These are phyloP conservation scores for Pomacea maculata DNA, from an alignment of 1,140 invertebrate species.

Conservation along the genomic window DNA sequence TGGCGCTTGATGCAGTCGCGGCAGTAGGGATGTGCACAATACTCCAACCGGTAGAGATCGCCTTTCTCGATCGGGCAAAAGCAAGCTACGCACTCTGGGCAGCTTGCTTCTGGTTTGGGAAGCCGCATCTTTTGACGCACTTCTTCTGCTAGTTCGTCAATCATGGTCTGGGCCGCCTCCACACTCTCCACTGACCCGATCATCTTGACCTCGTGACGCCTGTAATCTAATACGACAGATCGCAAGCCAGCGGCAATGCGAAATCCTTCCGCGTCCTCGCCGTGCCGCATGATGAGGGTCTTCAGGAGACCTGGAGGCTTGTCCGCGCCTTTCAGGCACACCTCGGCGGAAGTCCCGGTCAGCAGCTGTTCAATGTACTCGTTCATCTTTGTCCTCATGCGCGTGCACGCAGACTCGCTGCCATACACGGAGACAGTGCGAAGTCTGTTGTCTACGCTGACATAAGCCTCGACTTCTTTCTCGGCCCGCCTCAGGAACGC, in stretches of 20 bases:
- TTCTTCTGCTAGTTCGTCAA: conserved; percentile 24
- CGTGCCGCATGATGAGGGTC: conserved; percentile 38
- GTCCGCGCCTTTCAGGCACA: conserved; percentile 33
- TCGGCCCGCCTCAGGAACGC: conserved; percentile 33
- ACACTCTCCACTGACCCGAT: conserved; percentile 36
- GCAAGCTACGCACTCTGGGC: conserved; percentile 52
- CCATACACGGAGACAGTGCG: conserved; percentile 47
- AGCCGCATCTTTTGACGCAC: background rate
- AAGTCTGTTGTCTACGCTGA: conserved; percentile 39
- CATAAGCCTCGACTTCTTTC: conserved; percentile 29
- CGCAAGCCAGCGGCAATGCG: conserved; percentile 24
- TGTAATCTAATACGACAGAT: conserved; percentile 35
- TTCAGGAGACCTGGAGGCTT: conserved; percentile 54
- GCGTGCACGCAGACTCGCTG: background rate
- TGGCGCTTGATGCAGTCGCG: conserved; percentile 40
- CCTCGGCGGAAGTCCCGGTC: conserved; percentile 20
- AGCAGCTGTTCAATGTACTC: conserved; percentile 33
- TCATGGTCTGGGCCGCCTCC: conserved; percentile 21
- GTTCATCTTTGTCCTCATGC: conserved; percentile 29
- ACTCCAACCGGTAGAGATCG: conserved; percentile 47
- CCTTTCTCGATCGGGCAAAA: conserved; percentile 40
- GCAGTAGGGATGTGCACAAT: conserved; percentile 58
- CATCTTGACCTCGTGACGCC: conserved; percentile 39
- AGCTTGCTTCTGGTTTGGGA: background rate
- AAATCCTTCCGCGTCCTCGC: conserved; percentile 31